phyloP scores from a whole-genome alignment of 2,797 vertebrate species.

The Potorous gilbertii region DNA sequence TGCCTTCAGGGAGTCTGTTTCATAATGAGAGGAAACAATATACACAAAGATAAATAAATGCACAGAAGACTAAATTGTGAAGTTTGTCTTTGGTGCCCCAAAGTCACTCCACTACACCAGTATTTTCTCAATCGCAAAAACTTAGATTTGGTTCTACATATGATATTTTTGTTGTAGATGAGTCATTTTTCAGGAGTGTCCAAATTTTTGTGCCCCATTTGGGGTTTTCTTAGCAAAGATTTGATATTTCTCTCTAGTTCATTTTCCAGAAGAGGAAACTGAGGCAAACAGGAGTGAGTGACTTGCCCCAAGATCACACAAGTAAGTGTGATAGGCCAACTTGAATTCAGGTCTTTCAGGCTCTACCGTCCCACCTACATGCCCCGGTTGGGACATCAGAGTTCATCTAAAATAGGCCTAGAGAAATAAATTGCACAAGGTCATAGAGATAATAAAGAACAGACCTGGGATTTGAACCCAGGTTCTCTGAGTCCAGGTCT shows the following conservation, averaged over 20 bases:
- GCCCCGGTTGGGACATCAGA: neutral
- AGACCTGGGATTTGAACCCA: neutral
- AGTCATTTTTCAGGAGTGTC: neutral
- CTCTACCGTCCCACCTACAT: neutral
- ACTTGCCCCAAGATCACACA: neutral
- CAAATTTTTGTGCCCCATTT: neutral
- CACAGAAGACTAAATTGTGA: neutral
- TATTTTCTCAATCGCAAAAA: neutral
- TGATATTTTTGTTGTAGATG: neutral
- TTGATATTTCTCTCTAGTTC: neutral
- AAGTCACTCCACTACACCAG: neutral
- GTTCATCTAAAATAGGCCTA: neutral
- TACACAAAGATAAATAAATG: neutral
- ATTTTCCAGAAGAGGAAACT: neutral
- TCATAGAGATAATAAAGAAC: fast-evolving
- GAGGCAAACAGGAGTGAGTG: neutral
- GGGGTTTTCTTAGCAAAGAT: neutral
- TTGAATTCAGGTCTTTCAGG: neutral
- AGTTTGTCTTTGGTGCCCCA: neutral
- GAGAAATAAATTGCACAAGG: neutral
- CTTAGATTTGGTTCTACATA: neutral
- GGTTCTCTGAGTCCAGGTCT: fast-evolving
- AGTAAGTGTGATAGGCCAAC: too few relatives aligned
- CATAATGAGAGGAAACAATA: neutral
- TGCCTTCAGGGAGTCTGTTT: neutral